Base-by-base conservation (phyloP, 2,888 invertebrate species). In the Himalopsyche kuldschensis region DNA sequence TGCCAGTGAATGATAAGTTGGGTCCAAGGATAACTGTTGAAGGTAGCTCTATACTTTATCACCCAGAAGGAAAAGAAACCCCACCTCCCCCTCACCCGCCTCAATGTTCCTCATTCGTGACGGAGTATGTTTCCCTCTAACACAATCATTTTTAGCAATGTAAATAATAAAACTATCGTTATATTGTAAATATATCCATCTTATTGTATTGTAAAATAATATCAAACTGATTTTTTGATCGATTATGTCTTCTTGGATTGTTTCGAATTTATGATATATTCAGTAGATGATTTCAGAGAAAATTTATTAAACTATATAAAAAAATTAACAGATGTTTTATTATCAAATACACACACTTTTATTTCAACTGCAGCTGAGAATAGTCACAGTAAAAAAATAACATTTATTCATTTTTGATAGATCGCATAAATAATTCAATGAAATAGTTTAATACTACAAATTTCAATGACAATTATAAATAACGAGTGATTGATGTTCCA, bases 91-190 rank as follows among this genome's bases (percentile, higher is more conserved):
- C 84, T 32, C 79, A 81, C 10, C 81, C 82, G 6, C 80, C 86
- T 31, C 85, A 85, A 79, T 85, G 84, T 63, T 81, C 85, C 8
- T 41, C 85, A n/a, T 86, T 81, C 78, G 79, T 85, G 11, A 85
- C 86, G 27, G 86, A 86, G 48, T 86, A 85, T 55, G 86, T 86
- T 76, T 86, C 86, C 20, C 86, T 86, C 77, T 85, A 85, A 82
- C 81, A 84, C 83, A 84, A 82, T 84, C 85, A 84, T 84, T 78
- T 80, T 76, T 63, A 48, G 63, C 55, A 84, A 31, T 84, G 81
- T 84, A 84, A 81, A 82, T 84, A 82, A 63, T 20, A 76, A 27
- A 48, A 76, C 20, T 27, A 75, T 81, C 81, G 79, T 78, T 84
- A 79, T 81, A 69, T 82, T 55, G 55, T 55, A 55, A 55, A 55